Evolutionary conservation across 2,113 vertebrate genomes (phyloP), one percentile per base, ranked within the genome.

Genomic region (Elachura formosa): DNA sequence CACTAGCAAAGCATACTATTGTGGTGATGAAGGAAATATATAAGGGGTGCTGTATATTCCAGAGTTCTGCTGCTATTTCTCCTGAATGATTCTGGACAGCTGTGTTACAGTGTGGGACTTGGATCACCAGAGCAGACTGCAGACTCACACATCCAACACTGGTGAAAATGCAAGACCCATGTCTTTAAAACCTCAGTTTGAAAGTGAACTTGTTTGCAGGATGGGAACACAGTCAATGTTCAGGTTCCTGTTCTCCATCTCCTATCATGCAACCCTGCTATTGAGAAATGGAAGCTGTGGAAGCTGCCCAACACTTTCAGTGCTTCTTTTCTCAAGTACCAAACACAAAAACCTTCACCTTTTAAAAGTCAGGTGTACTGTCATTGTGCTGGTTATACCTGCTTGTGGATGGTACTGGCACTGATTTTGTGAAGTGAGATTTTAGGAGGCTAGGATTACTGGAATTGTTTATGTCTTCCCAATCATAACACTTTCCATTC

Each of bases 261-360:
- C 3, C 16, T 29, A 1, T 10, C 1, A 0, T 17, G n/a, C 16
- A 78, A 25, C 6, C 8, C 10, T 33, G 54, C 63, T 31, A 5
- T 19, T 2, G 6, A 62, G 55, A 73, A 80, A 61, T 4, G 8
- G 33, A 58, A 58, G 36, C 13, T 40, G 16, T 31, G 8, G 33
- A 58, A 58, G 36, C 13, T 40, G 16, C 29, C 1, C 3, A 23
- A 33, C 9, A 5, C 6, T 11, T 19, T 34, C 49, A 34, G 3
- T 9, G 24, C 16, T 67, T 11, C 4, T 75, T 91, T 87, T 64
- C 69, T 68, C 62, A 64, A 63, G 8, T 22, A 43, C 17, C 49
- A 58, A 69, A 62, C n/a, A 56, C 19, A 75, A 11, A 49, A 48
- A 36, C 17, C 10, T 72, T 75, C 22, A 59, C 2, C 64, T 75